Evolutionary conservation across 1,140 invertebrate species (phyloP).

Genomic region (Pachyrhynchus sulphureomaculatus): DNA sequence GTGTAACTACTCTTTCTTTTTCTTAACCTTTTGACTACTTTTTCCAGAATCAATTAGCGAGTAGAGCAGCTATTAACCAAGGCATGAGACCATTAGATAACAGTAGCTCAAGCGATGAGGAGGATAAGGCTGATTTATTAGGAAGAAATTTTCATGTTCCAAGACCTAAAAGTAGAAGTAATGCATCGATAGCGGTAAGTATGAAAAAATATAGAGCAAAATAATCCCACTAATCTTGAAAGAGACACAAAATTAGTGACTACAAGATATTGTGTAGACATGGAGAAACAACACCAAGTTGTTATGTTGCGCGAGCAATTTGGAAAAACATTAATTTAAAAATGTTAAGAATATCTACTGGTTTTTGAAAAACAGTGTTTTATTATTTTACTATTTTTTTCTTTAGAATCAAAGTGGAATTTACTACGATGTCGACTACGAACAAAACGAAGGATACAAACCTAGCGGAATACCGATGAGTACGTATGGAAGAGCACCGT

Average conservation of each 20-base stretch:
- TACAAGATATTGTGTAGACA: too few species aligned
- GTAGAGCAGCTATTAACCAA: conserved; percentile 54
- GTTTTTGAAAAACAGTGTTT: too few species aligned
- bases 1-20: too few species aligned
- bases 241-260: neutral
- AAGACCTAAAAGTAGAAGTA: conserved; percentile 74
- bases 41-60: conserved; percentile 44
- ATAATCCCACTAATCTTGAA: neutral
- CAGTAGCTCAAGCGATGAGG: conserved; percentile 66
- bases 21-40: too few species aligned
- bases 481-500: conserved; percentile 59
- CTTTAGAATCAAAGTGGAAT: conserved; percentile 80
- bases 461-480: conserved; percentile 66
- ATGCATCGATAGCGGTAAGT: conserved; percentile 67
- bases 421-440: conserved; percentile 85
- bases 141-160: conserved; percentile 69
- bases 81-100: conserved; percentile 56
- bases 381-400: too few species aligned
- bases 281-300: too few species aligned
- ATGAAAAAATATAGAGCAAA: neutral
- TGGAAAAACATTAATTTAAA: too few species aligned
- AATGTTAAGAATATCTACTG: too few species aligned
- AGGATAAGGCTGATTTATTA: conserved; percentile 72
- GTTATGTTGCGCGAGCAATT: too few species aligned
- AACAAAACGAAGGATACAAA: conserved; percentile 64